Percentiles rank a stretch among this genome's conserved stretches.
Conservation (phyloP, 1,140 invertebrate genomes). For the Bombus sibiricus region DNA sequence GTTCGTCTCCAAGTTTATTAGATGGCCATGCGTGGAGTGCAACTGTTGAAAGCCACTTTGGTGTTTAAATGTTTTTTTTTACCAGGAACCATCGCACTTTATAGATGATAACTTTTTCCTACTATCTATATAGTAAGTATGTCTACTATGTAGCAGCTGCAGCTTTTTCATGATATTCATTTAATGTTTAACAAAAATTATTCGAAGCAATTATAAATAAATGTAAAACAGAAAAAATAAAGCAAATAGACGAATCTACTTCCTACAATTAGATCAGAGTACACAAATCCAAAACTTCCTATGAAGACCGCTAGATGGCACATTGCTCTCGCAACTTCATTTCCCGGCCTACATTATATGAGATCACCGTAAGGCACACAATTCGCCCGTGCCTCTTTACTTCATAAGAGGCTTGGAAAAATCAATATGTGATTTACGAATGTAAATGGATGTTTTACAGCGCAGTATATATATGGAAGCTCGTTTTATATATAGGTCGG, state of each 20-base stretch:
- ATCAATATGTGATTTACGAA: no score
- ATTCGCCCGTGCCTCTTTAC: constrained; percentile 86
- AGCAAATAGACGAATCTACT: neutral
- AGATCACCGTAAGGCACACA: neutral
- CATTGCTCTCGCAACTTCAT: constrained; percentile 52
- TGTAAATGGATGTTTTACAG: no score
- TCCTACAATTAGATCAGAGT: neutral
- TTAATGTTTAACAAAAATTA: neutral
- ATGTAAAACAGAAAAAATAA: neutral
- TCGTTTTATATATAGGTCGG: no score
- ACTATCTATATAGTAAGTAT: no score
- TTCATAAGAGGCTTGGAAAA: constrained; percentile 83
- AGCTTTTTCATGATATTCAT: no score
- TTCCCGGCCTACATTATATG: constrained; percentile 33
- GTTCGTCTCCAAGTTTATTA: no score
- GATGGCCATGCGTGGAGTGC: no score
- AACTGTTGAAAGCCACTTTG: no score
- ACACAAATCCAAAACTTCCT: neutral
- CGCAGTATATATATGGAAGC: fast-evolving
- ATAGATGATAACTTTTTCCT: no score
- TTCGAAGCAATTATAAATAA: neutral
- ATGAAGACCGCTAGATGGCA: constrained; percentile 64
- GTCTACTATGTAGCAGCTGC: no score
- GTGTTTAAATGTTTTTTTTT: no score
- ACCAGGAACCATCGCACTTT: no score